Evolutionary conservation across 2,888 invertebrate genomes (phyloP).

Genomic region (Ectemnius lituratus): DNA sequence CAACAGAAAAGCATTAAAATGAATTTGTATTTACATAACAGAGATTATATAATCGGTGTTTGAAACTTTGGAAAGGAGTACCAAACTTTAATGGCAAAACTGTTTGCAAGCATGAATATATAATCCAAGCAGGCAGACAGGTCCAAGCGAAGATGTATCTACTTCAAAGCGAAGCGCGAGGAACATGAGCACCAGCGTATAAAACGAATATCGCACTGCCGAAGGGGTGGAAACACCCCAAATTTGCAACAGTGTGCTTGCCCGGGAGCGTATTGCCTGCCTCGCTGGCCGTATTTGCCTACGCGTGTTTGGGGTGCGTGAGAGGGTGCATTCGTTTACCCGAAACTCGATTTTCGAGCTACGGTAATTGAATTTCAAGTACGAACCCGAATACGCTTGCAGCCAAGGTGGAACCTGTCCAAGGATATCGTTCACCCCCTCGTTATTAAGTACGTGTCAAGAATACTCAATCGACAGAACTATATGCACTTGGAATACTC

Average conservation of each 20-base stretch:
- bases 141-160: no score
- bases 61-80: no score
- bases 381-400: conserved; percentile 27
- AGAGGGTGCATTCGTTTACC: conserved; percentile 64
- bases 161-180: no score
- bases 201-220: no score
- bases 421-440: neutral
- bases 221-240: conserved; percentile 15
- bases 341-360: conserved; percentile 61
- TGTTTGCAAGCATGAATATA: no score
- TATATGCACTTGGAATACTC: no score
- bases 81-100: no score
- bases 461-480: neutral
- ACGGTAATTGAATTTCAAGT: conserved; percentile 60
- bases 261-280: conserved; percentile 47
- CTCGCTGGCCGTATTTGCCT: conserved; percentile 54
- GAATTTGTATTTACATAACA: no score
- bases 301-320: conserved; percentile 58
- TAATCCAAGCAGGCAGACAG: no score
- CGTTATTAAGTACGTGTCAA: neutral
- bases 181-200: no score
- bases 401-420: conserved; percentile 16
- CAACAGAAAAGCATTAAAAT: no score
- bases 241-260: conserved; percentile 41
- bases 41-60: no score